Percentiles rank a stretch among this genome's conserved stretches.
These are phyloP conservation scores for Dipodomys merriami DNA, from an alignment of 2,113 vertebrate species.

Conservation along the genomic window DNA sequence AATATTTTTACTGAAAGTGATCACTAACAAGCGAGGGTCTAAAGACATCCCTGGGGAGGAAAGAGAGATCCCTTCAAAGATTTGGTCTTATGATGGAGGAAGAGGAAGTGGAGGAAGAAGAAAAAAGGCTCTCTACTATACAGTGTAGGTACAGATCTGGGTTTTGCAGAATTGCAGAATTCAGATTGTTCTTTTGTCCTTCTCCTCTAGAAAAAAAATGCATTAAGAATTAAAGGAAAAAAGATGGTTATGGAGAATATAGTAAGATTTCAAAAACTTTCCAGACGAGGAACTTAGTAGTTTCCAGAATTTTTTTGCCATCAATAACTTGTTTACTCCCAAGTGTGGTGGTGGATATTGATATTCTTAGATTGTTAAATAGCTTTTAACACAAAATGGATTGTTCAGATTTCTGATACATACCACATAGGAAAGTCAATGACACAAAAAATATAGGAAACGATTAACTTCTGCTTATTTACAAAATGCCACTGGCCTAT, in stretches of 20 bases:
- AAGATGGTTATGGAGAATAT: slow-evolving; percentile 89
- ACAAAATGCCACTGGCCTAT: background rate
- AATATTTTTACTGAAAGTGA: slow-evolving; percentile 68
- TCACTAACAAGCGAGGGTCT: background rate
- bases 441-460: background rate
- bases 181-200: background rate
- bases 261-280: slow-evolving; percentile 80
- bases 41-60: background rate
- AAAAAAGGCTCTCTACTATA: background rate
- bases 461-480: background rate
- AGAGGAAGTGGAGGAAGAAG: background rate
- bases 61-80: slow-evolving; percentile 66
- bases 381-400: background rate
- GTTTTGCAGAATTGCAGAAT: background rate
- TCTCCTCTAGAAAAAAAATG: slow-evolving; percentile 85
- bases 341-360: background rate
- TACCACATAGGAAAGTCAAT: background rate
- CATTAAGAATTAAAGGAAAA: slow-evolving; percentile 84
- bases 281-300: too few species aligned
- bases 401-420: background rate
- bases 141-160: background rate
- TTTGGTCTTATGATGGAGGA: slow-evolving; percentile 12
- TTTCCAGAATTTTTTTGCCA: background rate
- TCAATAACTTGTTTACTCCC: background rate
- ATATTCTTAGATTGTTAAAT: background rate